These are phyloP conservation scores for Homalodisca vitripennis DNA, from an alignment of 1,140 invertebrate genomes.

Conservation along the genomic window DNA sequence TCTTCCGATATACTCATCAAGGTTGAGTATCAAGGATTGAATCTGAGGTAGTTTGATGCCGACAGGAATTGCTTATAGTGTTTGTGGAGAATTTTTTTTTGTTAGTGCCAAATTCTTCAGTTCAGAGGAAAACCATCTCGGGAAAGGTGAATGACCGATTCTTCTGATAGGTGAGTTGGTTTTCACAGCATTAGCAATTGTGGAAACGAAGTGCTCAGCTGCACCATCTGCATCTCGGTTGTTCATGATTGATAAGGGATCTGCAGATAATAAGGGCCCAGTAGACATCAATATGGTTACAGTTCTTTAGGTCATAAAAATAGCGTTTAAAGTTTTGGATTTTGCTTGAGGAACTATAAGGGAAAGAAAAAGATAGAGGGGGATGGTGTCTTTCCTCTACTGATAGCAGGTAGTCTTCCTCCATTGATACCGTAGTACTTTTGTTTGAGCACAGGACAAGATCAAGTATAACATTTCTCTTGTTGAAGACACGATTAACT, in stretches of 20 bases:
- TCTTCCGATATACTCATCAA: too few relatives aligned
- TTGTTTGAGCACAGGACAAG: neutral
- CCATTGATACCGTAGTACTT: neutral
- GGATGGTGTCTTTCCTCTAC: neutral
- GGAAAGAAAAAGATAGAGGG: neutral
- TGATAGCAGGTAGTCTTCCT: neutral
- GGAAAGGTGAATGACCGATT: neutral
- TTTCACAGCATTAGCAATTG: neutral
- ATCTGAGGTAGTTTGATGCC: neutral
- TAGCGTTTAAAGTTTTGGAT: neutral
- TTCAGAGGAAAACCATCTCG: neutral
- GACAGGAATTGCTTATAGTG: neutral
- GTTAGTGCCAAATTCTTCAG: neutral
- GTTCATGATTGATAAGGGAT: neutral
- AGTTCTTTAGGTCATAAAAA: neutral
- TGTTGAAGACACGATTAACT: neutral
- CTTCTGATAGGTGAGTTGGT: neutral
- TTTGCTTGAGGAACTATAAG: neutral
- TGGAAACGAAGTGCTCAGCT: neutral
- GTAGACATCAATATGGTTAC: neutral
- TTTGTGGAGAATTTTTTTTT: neutral
- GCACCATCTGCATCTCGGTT: neutral
- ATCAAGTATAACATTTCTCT: neutral
- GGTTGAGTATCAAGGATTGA: too few relatives aligned
- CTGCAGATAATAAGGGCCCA: neutral